A percentile compares a stretch with the other conserved stretches of the same genome.
Evolutionary conservation across 2,113 vertebrate genomes (phyloP).

Genomic region (Enhydra lutris): DNA sequence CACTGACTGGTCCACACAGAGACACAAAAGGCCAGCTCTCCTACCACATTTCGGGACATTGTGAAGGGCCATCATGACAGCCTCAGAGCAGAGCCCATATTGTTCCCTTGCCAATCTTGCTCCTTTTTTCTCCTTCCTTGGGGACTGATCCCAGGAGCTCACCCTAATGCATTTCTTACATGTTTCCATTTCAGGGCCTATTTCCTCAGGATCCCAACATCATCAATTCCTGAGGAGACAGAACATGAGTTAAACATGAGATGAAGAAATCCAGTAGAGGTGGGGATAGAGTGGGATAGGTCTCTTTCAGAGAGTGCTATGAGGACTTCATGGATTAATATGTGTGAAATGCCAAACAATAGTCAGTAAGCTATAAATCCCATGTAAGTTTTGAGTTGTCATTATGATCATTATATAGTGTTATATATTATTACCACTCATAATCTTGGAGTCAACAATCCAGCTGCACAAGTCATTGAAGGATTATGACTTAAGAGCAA

Average conservation of each 20-base stretch:
- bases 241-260: not conserved
- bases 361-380: not conserved
- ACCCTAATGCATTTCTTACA: not conserved
- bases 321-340: not conserved
- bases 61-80: not conserved
- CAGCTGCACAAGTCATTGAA: not conserved
- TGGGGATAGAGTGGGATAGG: no score
- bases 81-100: not conserved
- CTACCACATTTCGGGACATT: not conserved
- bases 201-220: not conserved
- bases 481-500: not conserved
- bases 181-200: not conserved
- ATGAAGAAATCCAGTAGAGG: not conserved
- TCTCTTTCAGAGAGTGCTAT: not conserved
- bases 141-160: no score
- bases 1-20: not conserved
- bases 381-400: not conserved
- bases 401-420: not conserved
- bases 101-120: no score
- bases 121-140: not conserved
- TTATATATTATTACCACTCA: not conserved
- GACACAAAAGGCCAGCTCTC: fast-evolving
- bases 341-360: not conserved
- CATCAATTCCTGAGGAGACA: not conserved
- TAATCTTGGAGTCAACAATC: not conserved